Base-by-base conservation (phyloP, 2,888 invertebrate species). In the Platypus cylindrus region DNA sequence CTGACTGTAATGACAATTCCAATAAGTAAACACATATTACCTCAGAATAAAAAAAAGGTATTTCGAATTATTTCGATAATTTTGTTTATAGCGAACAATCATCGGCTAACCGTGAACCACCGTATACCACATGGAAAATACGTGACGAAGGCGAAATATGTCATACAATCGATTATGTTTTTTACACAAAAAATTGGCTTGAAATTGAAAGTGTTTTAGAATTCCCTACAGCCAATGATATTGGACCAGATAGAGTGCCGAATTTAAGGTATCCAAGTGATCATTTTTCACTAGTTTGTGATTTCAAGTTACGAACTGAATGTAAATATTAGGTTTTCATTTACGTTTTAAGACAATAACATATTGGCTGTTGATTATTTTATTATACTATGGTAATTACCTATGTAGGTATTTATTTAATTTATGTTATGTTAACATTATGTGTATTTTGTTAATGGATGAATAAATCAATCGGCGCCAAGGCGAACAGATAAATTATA, bases 101-200 rank as follows among this genome's bases (percentile, higher is more conserved):
- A 23, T 50, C 53, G 7, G 47, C 45, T 1, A 34, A 43, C 16
- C 53, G 64, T 12, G 81, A 83, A 49, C 79, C 79, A 1, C 64
- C 68, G 0, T 83, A 77, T 53, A 83, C 82, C 0, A 81, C 81
- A 1, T 82, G 81, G 80, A 82, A 82, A 54, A 67, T 73, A 17
- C 64, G 82, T 1, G 76, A 75, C 37, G 74, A 77, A 46, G 74
- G 75, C 4, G 80, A 81, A 57, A 66, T 70, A 25, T 76, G 78
- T 44, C 77, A 78, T 49, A 80, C 80, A 3, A 75, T 82, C 36
- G 83, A 83, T 56, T 83, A 83, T 56, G 67, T 79, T 5, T 79
- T 79, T 58, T 75, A 74, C 54, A 67, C 70, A 3, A 65, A 65
- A 40, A 61, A 69, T 37, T 60, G 63, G 20, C 60, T 80, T 23